Percentiles rank a stretch among this genome's conserved stretches.
phyloP scores from a whole-genome alignment of 2,113 vertebrate species.

The Apus apus region DNA sequence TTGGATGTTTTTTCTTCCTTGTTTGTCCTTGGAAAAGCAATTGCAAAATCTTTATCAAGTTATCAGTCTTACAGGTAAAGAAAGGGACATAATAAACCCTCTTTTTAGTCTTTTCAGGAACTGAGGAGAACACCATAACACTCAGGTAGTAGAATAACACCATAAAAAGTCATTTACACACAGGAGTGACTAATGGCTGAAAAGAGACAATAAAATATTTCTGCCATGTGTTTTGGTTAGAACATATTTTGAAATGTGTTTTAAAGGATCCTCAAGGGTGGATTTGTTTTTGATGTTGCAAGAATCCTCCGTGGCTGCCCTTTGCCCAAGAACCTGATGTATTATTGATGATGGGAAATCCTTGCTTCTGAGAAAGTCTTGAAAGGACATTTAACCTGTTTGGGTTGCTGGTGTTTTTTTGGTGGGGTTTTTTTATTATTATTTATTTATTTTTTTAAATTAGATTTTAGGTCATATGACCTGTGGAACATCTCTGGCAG shows the following conservation, averaged over 20 bases:
- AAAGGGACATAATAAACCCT: slow-evolving; percentile 34
- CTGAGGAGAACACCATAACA: slow-evolving; percentile 6
- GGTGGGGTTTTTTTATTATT: too few species aligned
- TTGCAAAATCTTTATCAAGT: slow-evolving; percentile 53
- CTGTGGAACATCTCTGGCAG: not conserved
- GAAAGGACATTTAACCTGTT: slow-evolving; percentile 8
- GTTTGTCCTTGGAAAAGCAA: slow-evolving; percentile 33
- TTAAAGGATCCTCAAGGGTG: slow-evolving; percentile 30
- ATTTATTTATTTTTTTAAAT: not conserved
- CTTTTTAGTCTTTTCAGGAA: slow-evolving; percentile 49
- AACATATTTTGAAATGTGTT: slow-evolving; percentile 43
- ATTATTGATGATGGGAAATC: slow-evolving; percentile 25
- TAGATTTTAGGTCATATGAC: not conserved
- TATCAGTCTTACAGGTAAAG: slow-evolving; percentile 18
- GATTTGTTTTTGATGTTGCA: slow-evolving; percentile 62
- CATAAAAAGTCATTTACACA: slow-evolving; percentile 48
- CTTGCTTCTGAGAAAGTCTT: slow-evolving; percentile 60
- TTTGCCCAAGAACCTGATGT: slow-evolving; percentile 57
- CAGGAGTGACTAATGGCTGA: not conserved
- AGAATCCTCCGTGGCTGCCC: slow-evolving; percentile 51
- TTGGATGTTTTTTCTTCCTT: slow-evolving; percentile 61
- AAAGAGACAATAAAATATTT: slow-evolving; percentile 37
- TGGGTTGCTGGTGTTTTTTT: not conserved
- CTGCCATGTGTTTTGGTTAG: slow-evolving; percentile 9
- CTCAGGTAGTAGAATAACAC: slow-evolving; percentile 18